Base-by-base conservation (phyloP, 1,140 invertebrate genomes). In the Drosophila insularis region DNA sequence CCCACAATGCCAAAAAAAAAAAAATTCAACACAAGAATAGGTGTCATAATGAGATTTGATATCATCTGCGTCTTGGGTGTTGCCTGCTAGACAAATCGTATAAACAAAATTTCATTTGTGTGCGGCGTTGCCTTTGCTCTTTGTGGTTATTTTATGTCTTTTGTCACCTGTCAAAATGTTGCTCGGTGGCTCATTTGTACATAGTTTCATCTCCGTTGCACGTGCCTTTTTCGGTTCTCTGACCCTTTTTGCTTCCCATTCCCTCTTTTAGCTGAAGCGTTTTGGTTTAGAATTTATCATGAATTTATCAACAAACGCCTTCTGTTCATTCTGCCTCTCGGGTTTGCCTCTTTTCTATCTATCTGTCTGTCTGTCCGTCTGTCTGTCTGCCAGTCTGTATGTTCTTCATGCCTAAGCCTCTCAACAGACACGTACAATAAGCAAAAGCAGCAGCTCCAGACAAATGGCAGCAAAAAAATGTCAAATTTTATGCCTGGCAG, bases 11-110 rank as follows among this genome's bases (percentile, higher is more conserved):
- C 4, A 40, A 17, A 2, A 50, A 11, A 21, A 21, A 4, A 10
- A 3, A 19, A 7, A 46, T 21, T 23, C 35, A 37, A 63, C 27
- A 31, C 8, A 21, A 37, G 35, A 27, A 17, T 60, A 73, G 65
- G 79, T 82, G 82, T 72, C 75, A 66, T 82, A 86, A 76, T 87
- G 82, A 68, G 54, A 53, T 65, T 71, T 40, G 84, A 89, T 89
- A 80, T 55, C 61, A 86, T 85, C 81, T 50, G 17, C 19, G 17
- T 46, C 7, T 17, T 17, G 43, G 43, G 17, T 50, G 43, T 50
- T 19, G 60, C 61, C 61, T 69, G 59, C 2, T 17, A 46, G 43
- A 46, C 43, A 46, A 46, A 46, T 46, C 14, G 14, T 46, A 46
- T 17, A 46, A 46, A 46, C 14, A 17, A 17, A 17, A 17, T 17